These are phyloP conservation scores for Atlantisia rogersi DNA, from an alignment of 2,113 vertebrate genomes.

Conservation along the genomic window DNA sequence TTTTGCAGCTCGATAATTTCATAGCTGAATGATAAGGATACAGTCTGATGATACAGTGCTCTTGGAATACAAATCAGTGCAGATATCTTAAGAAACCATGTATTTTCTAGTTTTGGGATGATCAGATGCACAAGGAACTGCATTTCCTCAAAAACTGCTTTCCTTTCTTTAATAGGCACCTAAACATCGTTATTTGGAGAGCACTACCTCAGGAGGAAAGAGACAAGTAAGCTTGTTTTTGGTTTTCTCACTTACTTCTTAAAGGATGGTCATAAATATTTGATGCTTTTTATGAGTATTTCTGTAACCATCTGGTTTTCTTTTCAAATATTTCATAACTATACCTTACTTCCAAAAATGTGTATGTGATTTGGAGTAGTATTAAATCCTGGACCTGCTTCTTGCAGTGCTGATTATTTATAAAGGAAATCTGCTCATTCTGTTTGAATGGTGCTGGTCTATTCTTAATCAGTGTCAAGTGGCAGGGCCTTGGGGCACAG, in stretches of 20 bases:
- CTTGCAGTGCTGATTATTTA: background rate
- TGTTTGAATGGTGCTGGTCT: background rate
- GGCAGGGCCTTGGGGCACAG: background rate
- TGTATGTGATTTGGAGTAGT: background rate
- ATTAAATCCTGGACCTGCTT: background rate
- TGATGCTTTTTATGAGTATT: background rate
- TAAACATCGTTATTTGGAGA: slow-evolving; percentile 80
- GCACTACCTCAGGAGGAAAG: slow-evolving; percentile 79
- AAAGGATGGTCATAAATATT: background rate
- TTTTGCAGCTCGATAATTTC: slow-evolving; percentile 45
- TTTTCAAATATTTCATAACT: background rate
- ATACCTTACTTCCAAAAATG: background rate
- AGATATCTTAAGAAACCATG: slow-evolving; percentile 1
- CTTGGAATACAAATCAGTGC: slow-evolving; percentile 38
- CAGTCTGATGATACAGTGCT: background rate
- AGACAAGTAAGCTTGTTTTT: slow-evolving; percentile 76
- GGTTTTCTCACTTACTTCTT: background rate
- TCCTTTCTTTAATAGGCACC: slow-evolving; percentile 72
- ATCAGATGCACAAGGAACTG: background rate
- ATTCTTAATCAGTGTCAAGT: background rate
- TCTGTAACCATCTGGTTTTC: background rate
- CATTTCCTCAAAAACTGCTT: slow-evolving; percentile 6
- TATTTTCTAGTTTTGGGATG: slow-evolving; percentile 21
- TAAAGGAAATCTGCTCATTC: background rate
- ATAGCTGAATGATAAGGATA: background rate